Percentiles rank a stretch among this genome's conserved stretches.
These are phyloP conservation scores for Orycteropus afer DNA, from an alignment of 2,113 vertebrate genomes.

Conservation along the genomic window DNA sequence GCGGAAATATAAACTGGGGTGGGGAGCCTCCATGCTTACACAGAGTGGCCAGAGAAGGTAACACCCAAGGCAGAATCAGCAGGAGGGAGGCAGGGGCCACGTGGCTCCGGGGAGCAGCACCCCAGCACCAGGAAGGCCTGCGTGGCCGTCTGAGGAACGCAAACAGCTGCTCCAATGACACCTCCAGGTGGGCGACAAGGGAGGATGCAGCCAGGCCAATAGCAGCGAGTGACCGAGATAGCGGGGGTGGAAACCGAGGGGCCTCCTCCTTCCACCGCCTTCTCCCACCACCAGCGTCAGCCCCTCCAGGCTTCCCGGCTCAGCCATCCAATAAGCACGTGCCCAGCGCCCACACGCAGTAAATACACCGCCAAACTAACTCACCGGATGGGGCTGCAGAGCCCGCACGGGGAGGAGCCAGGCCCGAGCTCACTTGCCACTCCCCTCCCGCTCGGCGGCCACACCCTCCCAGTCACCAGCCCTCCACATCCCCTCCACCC, in stretches of 20 bases:
- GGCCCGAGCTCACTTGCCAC: neutral
- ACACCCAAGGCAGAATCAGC: neutral
- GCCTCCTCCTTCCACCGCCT: neutral
- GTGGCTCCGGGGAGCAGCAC: neutral
- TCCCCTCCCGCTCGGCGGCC: neutral
- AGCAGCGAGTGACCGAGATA: neutral
- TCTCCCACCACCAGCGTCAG: neutral
- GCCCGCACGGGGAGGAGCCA: neutral
- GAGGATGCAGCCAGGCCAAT: neutral
- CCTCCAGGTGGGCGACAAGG: neutral
- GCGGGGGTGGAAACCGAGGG: neutral
- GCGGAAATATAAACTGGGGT: neutral
- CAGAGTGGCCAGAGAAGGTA: neutral
- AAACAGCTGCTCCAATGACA: rapidly evolving
- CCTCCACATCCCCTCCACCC: neutral
- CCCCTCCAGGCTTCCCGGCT: neutral
- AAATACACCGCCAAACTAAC: neutral
- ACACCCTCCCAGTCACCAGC: neutral
- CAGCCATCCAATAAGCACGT: rapidly evolving
- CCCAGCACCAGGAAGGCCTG: neutral
- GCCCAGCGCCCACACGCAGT: neutral
- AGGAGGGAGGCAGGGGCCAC: neutral
- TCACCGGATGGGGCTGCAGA: too few species aligned
- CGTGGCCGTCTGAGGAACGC: neutral
- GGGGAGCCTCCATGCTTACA: neutral